Percentiles rank a stretch among this genome's conserved stretches.
phyloP scores from a whole-genome alignment of 2,888 invertebrate species.

The Ornithoptera priamus region DNA sequence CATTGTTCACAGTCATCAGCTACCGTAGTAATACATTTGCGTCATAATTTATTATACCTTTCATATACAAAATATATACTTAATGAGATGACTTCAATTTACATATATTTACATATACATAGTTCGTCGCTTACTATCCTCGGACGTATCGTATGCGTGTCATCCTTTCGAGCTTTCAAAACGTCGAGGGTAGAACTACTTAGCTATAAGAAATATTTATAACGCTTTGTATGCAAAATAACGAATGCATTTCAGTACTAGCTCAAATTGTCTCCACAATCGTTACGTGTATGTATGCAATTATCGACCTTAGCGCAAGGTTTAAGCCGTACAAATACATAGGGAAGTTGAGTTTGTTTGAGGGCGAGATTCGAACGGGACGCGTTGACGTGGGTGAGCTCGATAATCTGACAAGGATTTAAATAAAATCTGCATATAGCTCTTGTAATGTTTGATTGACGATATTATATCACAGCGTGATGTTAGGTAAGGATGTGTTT shows the following conservation, averaged over 20 bases:
- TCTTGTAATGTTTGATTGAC: slow-evolving; percentile 63
- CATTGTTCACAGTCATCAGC: slow-evolving; percentile 36
- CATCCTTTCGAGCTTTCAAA: slow-evolving; percentile 69
- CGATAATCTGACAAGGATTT: slow-evolving; percentile 54
- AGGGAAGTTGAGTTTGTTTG: slow-evolving; percentile 37
- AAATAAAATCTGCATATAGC: slow-evolving; percentile 65
- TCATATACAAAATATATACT: slow-evolving; percentile 39
- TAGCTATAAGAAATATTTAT: slow-evolving; percentile 74
- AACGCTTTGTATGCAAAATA: slow-evolving; percentile 79
- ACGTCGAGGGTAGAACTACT: slow-evolving; percentile 56
- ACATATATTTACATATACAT: slow-evolving; percentile 67
- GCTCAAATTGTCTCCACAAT: slow-evolving; percentile 55
- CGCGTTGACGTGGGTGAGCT: slow-evolving; percentile 56
- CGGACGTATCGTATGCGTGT: slow-evolving; percentile 66
- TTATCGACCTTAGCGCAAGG: slow-evolving; percentile 55
- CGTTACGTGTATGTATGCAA: slow-evolving; percentile 46
- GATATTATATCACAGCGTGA: slow-evolving; percentile 53
- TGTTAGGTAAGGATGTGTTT: slow-evolving; percentile 54
- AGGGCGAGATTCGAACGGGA: slow-evolving; percentile 47
- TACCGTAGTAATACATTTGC: slow-evolving; percentile 40
- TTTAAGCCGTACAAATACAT: slow-evolving; percentile 41
- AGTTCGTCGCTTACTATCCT: slow-evolving; percentile 57
- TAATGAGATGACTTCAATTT: slow-evolving; percentile 60
- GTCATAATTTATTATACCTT: slow-evolving; percentile 31
- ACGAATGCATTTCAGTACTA: slow-evolving; percentile 62